These are phyloP conservation scores for Catotricha subobsoleta DNA, from an alignment of 2,888 invertebrate genomes.

Conservation along the genomic window DNA sequence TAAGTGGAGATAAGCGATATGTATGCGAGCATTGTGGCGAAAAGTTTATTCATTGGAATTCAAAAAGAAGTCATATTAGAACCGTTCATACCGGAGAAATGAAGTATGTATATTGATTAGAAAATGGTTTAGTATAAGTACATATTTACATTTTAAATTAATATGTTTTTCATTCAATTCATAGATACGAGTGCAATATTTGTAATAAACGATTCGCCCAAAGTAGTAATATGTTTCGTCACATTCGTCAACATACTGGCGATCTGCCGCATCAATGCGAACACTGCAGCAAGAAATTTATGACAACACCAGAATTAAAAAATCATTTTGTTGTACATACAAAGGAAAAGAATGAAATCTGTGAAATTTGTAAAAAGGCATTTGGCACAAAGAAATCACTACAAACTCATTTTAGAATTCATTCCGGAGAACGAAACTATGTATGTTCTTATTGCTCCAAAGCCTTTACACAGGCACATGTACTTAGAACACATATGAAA, in stretches of 20 bases:
- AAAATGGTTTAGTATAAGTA: too few relatives aligned
- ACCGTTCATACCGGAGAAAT: conserved; percentile 9
- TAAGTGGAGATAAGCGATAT: conserved; percentile 7
- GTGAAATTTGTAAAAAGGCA: conserved; percentile 8
- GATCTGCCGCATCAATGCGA: conserved; percentile 8
- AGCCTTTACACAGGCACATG: conserved; percentile 9
- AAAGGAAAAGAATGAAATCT: conserved; percentile 9
- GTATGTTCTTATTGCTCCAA: conserved; percentile 8
- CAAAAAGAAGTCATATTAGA: conserved; percentile 8
- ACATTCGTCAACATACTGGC: conserved; percentile 9
- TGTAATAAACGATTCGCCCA: conserved; percentile 8
- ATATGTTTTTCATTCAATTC: neutral
- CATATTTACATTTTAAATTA: too few relatives aligned
- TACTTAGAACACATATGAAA: conserved; percentile 9
- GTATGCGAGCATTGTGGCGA: conserved; percentile 8
- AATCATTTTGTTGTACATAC: conserved; percentile 10
- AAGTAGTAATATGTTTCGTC: conserved; percentile 7
- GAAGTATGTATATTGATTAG: neutral
- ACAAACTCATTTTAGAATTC: conserved; percentile 8
- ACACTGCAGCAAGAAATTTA: conserved; percentile 9
- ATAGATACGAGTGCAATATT: conserved; percentile 7
- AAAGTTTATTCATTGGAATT: conserved; percentile 11
- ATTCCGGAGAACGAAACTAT: conserved; percentile 10
- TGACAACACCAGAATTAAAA: conserved; percentile 6
- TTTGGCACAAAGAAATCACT: conserved; percentile 9